phyloP scores from a whole-genome alignment of 2,888 invertebrate genomes.

The Caenorhabditis panamensis region DNA sequence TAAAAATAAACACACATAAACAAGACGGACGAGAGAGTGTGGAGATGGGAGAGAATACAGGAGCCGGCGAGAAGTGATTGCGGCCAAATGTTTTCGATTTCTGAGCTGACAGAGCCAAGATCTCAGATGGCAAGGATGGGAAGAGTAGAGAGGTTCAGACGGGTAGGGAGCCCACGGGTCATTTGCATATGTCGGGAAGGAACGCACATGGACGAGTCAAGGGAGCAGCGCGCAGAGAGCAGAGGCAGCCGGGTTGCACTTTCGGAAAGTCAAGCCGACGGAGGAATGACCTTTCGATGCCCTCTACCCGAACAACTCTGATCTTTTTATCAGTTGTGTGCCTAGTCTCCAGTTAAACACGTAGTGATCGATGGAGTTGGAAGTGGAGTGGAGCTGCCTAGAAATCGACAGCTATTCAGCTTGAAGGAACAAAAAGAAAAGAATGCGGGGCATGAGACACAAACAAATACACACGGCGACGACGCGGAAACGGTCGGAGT shows the following conservation, averaged over 20 bases:
- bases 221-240: neutral
- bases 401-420: neutral
- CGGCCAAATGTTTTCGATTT: slow-evolving; percentile 51
- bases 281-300: slow-evolving; percentile 6
- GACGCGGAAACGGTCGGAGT: slow-evolving; percentile 15
- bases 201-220: neutral
- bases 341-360: neutral
- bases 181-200: slow-evolving; percentile 31
- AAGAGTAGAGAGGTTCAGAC: neutral
- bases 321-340: neutral
- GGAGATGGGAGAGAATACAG: slow-evolving; percentile 11
- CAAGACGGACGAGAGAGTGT: slow-evolving; percentile 32
- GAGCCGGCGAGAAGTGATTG: slow-evolving; percentile 45
- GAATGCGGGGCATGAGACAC: slow-evolving; percentile 6
- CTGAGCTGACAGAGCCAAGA: slow-evolving; percentile 16
- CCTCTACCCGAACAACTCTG: neutral
- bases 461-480: slow-evolving; percentile 4
- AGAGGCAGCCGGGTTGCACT: slow-evolving; percentile 8
- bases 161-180: slow-evolving; percentile 15
- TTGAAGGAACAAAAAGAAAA: slow-evolving; percentile 1
- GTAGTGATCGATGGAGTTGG: neutral
- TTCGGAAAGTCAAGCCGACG: neutral
- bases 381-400: neutral
- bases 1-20: slow-evolving; percentile 59
- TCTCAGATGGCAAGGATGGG: neutral